Evolutionary conservation across 1,140 invertebrate species (phyloP).

Genomic region (Bombus superbus): DNA sequence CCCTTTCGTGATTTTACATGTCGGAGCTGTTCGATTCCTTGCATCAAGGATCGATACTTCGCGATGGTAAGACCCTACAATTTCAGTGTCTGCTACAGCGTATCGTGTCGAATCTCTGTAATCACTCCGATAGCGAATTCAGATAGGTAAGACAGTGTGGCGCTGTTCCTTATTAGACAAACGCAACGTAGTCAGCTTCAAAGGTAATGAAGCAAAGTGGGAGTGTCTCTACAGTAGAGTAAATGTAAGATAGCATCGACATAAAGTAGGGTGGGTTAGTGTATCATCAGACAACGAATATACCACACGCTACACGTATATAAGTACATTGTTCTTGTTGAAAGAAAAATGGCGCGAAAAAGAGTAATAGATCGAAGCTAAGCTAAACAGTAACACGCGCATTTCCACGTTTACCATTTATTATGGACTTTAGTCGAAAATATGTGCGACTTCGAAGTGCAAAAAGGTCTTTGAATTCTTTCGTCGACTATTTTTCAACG

Average conservation of each 20-base stretch:
- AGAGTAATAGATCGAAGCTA: neutral
- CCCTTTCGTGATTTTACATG: neutral
- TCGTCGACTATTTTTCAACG: neutral
- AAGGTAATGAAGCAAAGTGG: neutral
- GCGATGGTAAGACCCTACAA: neutral
- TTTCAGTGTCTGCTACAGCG: neutral
- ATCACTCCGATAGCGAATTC: neutral
- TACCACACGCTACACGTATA: no score
- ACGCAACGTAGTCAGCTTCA: neutral
- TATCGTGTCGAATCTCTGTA: neutral
- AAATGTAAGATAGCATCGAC: neutral
- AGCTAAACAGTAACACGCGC: neutral
- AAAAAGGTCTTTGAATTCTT: neutral
- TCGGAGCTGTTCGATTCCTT: neutral
- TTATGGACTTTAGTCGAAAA: neutral
- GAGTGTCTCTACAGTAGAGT: neutral
- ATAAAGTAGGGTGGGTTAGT: neutral
- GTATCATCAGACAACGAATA: neutral
- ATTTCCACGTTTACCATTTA: neutral
- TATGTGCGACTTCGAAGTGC: neutral
- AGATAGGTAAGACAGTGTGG: no score
- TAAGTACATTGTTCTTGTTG: neutral
- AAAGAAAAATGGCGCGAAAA: neutral
- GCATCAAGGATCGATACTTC: neutral
- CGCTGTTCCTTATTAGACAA: neutral